phyloP scores from a whole-genome alignment of 1,140 invertebrate genomes.

The Trissolcus basalis region DNA sequence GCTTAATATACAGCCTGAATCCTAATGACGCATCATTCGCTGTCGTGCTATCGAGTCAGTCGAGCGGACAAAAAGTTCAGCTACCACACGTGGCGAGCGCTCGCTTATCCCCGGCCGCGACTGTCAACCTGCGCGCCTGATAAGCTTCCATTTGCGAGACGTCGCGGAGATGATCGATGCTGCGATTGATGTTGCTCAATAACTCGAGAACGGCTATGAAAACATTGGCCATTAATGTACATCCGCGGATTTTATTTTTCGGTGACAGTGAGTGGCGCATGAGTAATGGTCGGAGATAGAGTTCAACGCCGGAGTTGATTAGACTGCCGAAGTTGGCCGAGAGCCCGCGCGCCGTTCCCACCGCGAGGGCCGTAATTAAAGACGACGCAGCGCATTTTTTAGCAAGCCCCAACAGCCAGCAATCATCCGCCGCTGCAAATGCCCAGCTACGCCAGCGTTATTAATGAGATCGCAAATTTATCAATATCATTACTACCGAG shows the following conservation, averaged over 20 bases:
- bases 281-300: too few relatives aligned
- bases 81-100: constrained; percentile 47
- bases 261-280: not conserved
- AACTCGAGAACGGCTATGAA: not conserved
- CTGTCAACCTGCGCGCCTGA: constrained; percentile 21
- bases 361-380: constrained; percentile 24
- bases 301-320: too few relatives aligned
- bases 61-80: constrained; percentile 2
- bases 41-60: constrained; percentile 20
- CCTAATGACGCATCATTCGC: constrained; percentile 41
- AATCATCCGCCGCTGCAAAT: too few relatives aligned
- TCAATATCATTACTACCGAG: constrained; percentile 24
- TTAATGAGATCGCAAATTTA: constrained; percentile 39
- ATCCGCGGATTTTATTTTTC: not conserved
- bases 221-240: not conserved
- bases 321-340: not conserved
- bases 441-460: constrained; percentile 8
- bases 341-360: constrained; percentile 4
- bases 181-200: constrained; percentile 4
- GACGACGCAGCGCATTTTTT: constrained; percentile 19
- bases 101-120: too few relatives aligned
- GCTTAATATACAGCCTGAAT: constrained; percentile 43
- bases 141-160: constrained; percentile 32
- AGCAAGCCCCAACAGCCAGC: constrained; percentile 9
- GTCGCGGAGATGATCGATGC: constrained; percentile 34